These are phyloP conservation scores for Ectemnius cavifrons DNA, from an alignment of 2,888 invertebrate species.

Conservation along the genomic window DNA sequence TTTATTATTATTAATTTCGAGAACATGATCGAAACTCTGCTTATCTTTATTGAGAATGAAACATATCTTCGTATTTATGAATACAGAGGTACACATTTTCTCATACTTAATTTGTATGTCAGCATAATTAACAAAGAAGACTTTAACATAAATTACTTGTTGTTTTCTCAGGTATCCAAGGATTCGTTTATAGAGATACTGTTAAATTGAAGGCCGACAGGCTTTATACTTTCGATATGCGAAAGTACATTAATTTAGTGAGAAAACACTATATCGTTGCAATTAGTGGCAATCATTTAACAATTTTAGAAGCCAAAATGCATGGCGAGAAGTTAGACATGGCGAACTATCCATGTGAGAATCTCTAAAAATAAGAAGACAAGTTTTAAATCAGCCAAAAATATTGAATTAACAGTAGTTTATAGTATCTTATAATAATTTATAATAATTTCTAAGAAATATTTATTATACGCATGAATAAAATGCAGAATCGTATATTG, in stretches of 20 bases:
- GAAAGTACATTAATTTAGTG: conserved; percentile 59
- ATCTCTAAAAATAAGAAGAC: not conserved
- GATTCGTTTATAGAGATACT: conserved; percentile 75
- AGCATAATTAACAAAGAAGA: not conserved
- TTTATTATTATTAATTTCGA: conserved; percentile 71
- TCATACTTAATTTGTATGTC: not conserved
- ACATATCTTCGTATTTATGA: conserved; percentile 78
- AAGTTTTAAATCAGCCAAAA: not conserved
- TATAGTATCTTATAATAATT: not conserved
- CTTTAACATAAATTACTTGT: not conserved
- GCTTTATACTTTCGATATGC: conserved; percentile 73
- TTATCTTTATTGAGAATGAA: conserved; percentile 66
- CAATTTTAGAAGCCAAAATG: conserved; percentile 77
- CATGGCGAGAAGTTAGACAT: conserved; percentile 75
- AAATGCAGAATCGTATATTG: no score
- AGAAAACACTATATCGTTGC: conserved; percentile 71
- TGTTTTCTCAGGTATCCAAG: conserved; percentile 73
- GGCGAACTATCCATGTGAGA: conserved; percentile 50
- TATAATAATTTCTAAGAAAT: not conserved
- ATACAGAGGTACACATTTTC: conserved; percentile 75
- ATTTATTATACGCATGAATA: no score
- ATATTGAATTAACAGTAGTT: not conserved
- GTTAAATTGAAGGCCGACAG: conserved; percentile 72
- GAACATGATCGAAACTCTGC: conserved; percentile 62
- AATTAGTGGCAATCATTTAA: conserved; percentile 73